These are phyloP conservation scores for Bruchidius siliquastri DNA, from an alignment of 2,888 invertebrate species.

Conservation along the genomic window DNA sequence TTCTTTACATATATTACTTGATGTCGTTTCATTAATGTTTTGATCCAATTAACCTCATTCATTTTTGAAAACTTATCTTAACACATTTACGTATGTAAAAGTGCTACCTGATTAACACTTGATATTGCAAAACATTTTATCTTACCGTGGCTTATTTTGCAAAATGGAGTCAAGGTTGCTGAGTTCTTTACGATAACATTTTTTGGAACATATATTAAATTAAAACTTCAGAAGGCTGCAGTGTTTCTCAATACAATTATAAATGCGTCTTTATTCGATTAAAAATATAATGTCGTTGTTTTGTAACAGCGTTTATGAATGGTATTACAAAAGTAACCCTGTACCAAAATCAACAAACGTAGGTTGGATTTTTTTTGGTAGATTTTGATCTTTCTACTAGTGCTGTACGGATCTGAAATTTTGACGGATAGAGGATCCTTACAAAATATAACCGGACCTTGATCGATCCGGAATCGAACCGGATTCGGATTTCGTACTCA, in stretches of 20 bases:
- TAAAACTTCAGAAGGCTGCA: background rate
- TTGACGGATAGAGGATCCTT: too few species aligned
- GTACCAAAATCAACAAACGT: too few species aligned
- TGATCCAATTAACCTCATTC: background rate
- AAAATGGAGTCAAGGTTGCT: background rate
- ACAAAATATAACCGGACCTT: too few species aligned
- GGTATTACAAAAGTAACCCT: too few species aligned
- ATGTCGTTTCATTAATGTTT: background rate
- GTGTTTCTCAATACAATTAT: background rate
- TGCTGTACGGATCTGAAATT: too few species aligned
- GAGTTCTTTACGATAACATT: background rate
- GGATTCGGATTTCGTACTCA: too few species aligned
- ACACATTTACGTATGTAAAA: background rate
- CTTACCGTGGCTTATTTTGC: background rate
- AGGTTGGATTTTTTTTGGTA: too few species aligned
- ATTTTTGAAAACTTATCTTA: background rate
- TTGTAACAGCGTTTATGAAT: background rate
- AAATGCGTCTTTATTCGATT: background rate
- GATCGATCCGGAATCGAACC: too few species aligned
- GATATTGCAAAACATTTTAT: background rate
- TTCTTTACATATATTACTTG: background rate
- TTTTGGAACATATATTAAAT: background rate
- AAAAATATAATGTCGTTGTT: background rate
- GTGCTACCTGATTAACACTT: background rate
- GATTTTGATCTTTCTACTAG: too few species aligned